Percentiles rank a stretch among this genome's conserved stretches.
phyloP scores from a whole-genome alignment of 2,888 invertebrate species.

The Therioaphis trifolii region DNA sequence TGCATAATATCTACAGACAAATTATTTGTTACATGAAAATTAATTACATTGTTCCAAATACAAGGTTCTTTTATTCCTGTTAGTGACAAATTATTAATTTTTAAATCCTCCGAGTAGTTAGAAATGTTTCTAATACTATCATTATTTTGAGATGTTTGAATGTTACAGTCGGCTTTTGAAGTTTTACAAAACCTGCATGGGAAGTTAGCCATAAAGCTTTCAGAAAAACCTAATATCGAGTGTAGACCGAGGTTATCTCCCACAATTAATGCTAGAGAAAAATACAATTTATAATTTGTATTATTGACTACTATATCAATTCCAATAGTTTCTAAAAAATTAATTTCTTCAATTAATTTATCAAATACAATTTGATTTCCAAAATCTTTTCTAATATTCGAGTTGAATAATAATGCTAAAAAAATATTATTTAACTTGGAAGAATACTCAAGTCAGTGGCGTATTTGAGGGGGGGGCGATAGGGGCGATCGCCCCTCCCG shows the following conservation, averaged over 20 bases:
- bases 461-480: too few species aligned
- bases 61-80: too few species aligned
- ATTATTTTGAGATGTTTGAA: background rate
- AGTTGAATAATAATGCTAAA: background rate
- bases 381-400: background rate
- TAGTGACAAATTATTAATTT: too few species aligned
- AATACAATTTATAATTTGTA: conserved; percentile 59
- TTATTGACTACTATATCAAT: conserved; percentile 54
- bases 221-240: conserved; percentile 64
- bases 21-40: too few species aligned
- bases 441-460: background rate
- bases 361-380: conserved; percentile 44
- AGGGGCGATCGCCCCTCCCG: too few species aligned
- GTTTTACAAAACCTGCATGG: conserved; percentile 64
- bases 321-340: conserved; percentile 62
- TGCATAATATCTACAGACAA: too few species aligned
- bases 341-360: conserved; percentile 64
- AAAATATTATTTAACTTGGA: conserved; percentile 6
- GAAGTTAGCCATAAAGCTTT: conserved; percentile 64
- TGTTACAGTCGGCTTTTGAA: background rate
- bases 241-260: conserved; percentile 64
- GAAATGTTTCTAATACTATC: too few species aligned
- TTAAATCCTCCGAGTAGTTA: too few species aligned
- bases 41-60: too few species aligned
- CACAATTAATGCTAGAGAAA: conserved; percentile 62